Percentiles rank a stretch among this genome's conserved stretches.
Conservation (phyloP, 2,888 invertebrate genomes). For the Campoplex capitator region DNA sequence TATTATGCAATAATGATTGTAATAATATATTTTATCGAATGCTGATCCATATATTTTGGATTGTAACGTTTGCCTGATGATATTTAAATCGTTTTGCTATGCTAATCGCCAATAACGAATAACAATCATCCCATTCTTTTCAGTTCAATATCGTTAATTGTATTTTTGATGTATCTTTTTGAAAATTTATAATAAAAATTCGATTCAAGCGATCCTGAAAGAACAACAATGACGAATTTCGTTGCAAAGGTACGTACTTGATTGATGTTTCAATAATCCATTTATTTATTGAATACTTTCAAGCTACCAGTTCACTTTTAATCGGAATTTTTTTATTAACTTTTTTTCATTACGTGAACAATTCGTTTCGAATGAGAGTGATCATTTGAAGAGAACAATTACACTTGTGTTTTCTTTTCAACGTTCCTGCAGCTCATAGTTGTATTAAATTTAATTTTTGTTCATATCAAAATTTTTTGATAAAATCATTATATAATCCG, state of each 20-base stretch:
- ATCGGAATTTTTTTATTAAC: not conserved
- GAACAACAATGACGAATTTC: not conserved
- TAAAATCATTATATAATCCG: not conserved
- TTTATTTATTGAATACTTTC: not conserved
- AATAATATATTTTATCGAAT: not conserved
- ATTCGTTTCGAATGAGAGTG: too few species aligned
- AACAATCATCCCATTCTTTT: not conserved
- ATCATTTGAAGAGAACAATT: not conserved
- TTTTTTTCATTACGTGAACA: too few species aligned
- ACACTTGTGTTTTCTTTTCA: not conserved
- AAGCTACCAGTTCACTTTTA: not conserved
- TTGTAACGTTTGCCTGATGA: not conserved
- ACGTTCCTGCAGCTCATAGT: not conserved
- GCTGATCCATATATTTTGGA: not conserved
- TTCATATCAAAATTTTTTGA: not conserved
- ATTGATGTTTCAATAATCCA: not conserved
- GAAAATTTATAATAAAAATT: slow-evolving; percentile 1
- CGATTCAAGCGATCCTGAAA: not conserved
- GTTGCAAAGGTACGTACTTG: not conserved
- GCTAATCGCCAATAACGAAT: not conserved
- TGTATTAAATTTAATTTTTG: not conserved
- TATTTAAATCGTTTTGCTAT: not conserved
- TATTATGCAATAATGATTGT: not conserved
- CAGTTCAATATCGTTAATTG: not conserved
- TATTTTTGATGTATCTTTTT: not conserved